Base-by-base conservation (phyloP, 2,797 vertebrate species). In the Tenualosa ilisha region DNA sequence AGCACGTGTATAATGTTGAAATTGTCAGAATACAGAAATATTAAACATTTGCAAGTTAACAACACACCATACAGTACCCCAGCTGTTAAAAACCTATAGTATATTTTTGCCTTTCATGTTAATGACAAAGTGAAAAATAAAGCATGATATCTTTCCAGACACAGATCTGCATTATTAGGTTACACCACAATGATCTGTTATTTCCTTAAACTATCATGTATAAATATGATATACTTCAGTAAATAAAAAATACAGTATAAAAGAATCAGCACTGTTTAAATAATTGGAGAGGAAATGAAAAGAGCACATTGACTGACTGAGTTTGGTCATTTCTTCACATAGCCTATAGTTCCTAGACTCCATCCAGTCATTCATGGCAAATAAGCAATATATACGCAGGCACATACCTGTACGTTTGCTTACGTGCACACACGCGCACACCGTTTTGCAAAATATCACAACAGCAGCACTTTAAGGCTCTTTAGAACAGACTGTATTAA, bases 391-490 rank as follows among this genome's bases (percentile, higher is more conserved):
- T 12, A 2, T 46, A 3, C 51, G 15, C 13, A 53, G 3, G 3
- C 15, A 3, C 61, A 65, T 24, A 12, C 68, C 20, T 5, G 12
- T 31, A 72, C 26, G 5, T 4, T 3, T 7, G 26, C 72, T 2
- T 17, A 22, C 72, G 20, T 9, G 13, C 40, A 1, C 68, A 22
- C 68, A 75, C 68, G 7, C 68, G 37, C 65, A 40, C 26, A 72
- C 51, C 89, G 72, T 79, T 56, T 88, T 43, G 20, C 72, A 79
- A 79, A 63, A n/a, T 63, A 63, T 63, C 7, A n/a, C 56, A 63
- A 46, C 72, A 79, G 72, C 86, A 86, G 85, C 79, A 83, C 56
- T 68, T 91, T 91, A 91, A 92, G 91, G 92, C 90, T 86, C 89
- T 87, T 50, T 85, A 91, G 46, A 86, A 93, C 84, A 85, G 37